A percentile compares a stretch with the other conserved stretches of the same genome.
phyloP scores from a whole-genome alignment of 2,113 vertebrate species.

The Anguilla japonica region DNA sequence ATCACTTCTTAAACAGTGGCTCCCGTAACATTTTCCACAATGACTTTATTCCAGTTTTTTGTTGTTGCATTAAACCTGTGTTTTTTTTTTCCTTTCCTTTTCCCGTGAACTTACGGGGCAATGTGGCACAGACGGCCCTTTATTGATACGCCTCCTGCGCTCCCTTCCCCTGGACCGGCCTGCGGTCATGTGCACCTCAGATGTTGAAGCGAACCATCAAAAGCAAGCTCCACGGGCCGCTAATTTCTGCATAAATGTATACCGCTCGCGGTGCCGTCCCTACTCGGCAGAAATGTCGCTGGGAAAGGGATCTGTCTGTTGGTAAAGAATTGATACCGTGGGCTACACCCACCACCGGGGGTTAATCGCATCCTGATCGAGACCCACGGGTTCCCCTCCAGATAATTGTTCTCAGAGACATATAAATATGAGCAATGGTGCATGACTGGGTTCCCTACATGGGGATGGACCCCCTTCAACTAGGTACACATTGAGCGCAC shows the following conservation, averaged over 20 bases:
- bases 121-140: neutral
- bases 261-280: constrained; percentile 16
- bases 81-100: neutral
- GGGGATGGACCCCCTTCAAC: too few relatives aligned
- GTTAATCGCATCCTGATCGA: too few relatives aligned
- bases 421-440: neutral
- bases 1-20: neutral
- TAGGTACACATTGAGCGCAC: too few relatives aligned
- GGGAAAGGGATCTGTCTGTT: constrained; percentile 9
- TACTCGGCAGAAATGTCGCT: constrained; percentile 10
- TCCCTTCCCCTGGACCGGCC: too few relatives aligned
- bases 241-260: constrained; percentile 40
- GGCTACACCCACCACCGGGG: neutral
- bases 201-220: constrained; percentile 53
- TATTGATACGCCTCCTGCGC: neutral
- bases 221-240: constrained; percentile 53
- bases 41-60: neutral
- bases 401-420: neutral
- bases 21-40: too few relatives aligned
- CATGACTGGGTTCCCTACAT: neutral
- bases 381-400: neutral
- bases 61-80: too few relatives aligned
- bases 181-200: constrained; percentile 58
- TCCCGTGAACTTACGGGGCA: neutral
- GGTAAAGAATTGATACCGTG: constrained; percentile 39